A percentile compares a stretch with the other conserved stretches of the same genome.
Evolutionary conservation across 2,113 vertebrate species (phyloP).

Genomic region (Mustela lutreola): DNA sequence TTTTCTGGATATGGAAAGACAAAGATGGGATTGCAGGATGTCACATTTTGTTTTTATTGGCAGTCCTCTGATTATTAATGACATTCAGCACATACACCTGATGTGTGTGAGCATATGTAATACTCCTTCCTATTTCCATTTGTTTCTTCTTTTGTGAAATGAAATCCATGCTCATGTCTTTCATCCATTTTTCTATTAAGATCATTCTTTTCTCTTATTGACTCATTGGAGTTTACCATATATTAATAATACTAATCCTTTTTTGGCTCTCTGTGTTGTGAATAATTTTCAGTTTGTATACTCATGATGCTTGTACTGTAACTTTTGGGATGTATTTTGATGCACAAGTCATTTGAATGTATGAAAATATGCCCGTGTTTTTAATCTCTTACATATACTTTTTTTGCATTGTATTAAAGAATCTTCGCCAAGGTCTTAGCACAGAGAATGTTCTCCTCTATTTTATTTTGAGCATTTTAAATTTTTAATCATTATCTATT

Average conservation of each 20-base stretch:
- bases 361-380: background rate
- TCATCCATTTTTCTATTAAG: background rate
- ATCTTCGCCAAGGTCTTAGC: background rate
- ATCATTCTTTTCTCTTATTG: background rate
- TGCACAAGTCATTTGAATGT: background rate
- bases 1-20: background rate
- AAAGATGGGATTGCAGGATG: background rate
- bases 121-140: background rate
- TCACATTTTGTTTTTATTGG: background rate
- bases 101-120: background rate
- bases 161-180: background rate
- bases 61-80: background rate
- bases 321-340: background rate
- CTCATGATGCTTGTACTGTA: background rate
- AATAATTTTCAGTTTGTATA: slow-evolving; percentile 7
- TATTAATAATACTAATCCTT: background rate
- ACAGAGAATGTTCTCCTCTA: background rate
- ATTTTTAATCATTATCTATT: background rate
- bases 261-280: background rate
- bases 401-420: background rate
- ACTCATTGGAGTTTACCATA: background rate
- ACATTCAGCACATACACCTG: background rate
- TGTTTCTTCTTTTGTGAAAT: background rate
- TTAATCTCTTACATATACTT: background rate
- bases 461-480: background rate